A percentile compares a stretch with the other conserved stretches of the same genome.
Conservation (phyloP, 2,113 vertebrate genomes). For the Helogale parvula region DNA sequence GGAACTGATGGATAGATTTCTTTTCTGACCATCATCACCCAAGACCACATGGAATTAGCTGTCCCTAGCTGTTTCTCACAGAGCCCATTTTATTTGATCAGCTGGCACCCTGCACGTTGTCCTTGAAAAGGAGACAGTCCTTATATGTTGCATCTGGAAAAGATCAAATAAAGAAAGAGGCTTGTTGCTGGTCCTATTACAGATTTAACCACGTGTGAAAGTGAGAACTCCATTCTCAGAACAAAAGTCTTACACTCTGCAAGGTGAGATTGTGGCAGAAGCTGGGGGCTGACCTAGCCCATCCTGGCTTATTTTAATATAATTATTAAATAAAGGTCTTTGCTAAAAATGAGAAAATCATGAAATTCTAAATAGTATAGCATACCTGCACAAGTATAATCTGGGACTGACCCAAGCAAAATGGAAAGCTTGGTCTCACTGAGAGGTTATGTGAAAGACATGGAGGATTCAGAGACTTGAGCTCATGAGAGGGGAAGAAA, state of each 20-base stretch:
- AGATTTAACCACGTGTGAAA: constrained; percentile 57
- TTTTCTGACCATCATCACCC: not conserved
- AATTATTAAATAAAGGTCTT: not conserved
- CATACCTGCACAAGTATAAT: not conserved
- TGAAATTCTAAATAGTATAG: not conserved
- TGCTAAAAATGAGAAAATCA: not conserved
- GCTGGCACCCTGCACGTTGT: not conserved
- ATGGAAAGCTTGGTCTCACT: not conserved
- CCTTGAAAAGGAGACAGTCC: constrained; percentile 19
- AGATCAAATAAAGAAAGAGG: constrained; percentile 43
- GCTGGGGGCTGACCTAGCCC: not conserved
- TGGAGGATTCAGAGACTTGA: not conserved
- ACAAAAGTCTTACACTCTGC: constrained; percentile 12
- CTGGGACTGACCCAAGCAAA: not conserved
- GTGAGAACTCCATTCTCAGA: constrained; percentile 56
- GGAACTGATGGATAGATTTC: not conserved
- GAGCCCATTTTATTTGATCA: constrained; percentile 34
- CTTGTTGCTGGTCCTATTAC: constrained; percentile 7
- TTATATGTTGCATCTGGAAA: constrained; percentile 63
- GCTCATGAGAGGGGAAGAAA: not conserved
- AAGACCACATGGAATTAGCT: not conserved
- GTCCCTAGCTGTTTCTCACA: not conserved
- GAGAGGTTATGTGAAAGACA: not conserved
- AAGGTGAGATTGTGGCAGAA: constrained; percentile 2
- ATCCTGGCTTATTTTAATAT: not conserved